Base-by-base conservation (phyloP, 2,888 invertebrate species). In the Rotaria magnacalcarata region DNA sequence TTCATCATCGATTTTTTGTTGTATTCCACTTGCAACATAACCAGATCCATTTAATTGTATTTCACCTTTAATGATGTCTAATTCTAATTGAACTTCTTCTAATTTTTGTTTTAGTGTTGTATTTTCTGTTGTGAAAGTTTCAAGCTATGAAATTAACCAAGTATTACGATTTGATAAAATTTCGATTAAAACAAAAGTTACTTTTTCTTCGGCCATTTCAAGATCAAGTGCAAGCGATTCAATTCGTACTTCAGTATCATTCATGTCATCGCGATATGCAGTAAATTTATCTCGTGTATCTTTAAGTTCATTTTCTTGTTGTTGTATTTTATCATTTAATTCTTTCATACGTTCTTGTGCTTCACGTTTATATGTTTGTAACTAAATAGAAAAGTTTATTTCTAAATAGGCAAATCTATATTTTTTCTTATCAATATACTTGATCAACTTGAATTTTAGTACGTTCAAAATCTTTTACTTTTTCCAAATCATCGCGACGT, bases 171-270 rank as follows among this genome's bases (percentile, higher is more conserved):
- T 3, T 8, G 3, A n/a, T 19, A n/a, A 24, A 75, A 75, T 2
- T 24, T 8, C 43, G 34, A 34, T 34, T 2, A 34, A 34, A 27
- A 43, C 0, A 10, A 47, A 67, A 43, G 5, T 84, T 84, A 90
- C 92, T 91, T 95, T 95, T 89, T 98, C 98, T 90, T 99, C 99
- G 0, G 99, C 98, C 96, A 99, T 97, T 92, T 99, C 98, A 91
- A 96, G 97, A 91, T 99, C 99, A 0, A 99, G 92, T 0, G 97
- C 96, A 0, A 97, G 96, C 94, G 99, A 95, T 92, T 99, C 99
- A 0, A 98, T 94, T 0, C 96, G 96, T 90, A 98, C 97, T 0
- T 95, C 93, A 1, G 96, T 92, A 89, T 97, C 97, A 0, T 95
- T 94, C 92, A 97, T 96, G 92, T 98, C 97, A 86, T 98, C 97